phyloP scores from a whole-genome alignment of 1,140 invertebrate genomes.

The Rhagoletis pomonella region DNA sequence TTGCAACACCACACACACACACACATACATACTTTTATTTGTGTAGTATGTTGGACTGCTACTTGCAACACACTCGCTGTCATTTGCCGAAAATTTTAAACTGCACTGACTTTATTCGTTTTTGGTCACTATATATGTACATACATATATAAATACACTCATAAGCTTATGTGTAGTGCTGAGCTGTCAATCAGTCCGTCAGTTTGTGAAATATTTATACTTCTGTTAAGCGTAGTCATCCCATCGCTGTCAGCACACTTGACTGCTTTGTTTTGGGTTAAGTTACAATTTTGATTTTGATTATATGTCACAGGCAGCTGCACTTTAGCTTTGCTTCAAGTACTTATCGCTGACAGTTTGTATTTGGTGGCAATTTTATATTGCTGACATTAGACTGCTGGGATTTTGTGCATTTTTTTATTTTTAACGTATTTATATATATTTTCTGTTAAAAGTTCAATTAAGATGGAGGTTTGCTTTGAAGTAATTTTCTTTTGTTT shows the following conservation, averaged over 20 bases:
- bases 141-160: neutral
- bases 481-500: too few relatives aligned
- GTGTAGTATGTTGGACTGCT: neutral
- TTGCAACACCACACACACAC: neutral
- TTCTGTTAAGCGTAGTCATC: neutral
- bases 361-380: too few relatives aligned
- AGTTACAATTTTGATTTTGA: slow-evolving; percentile 17
- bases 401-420: neutral
- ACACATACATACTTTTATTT: neutral
- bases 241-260: slow-evolving; percentile 6
- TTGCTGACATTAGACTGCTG: too few relatives aligned
- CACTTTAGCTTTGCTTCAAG: neutral
- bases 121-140: neutral
- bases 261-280: slow-evolving; percentile 20
- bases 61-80: neutral
- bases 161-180: neutral
- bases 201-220: slow-evolving; percentile 39
- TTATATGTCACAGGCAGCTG: slow-evolving; percentile 9
- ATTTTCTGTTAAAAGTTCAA: too few relatives aligned
- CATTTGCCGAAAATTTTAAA: neutral
- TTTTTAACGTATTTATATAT: too few relatives aligned
- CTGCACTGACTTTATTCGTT: neutral
- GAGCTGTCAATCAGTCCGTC: slow-evolving; percentile 24
- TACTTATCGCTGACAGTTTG: slow-evolving; percentile 3
- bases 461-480: too few relatives aligned